These are phyloP conservation scores for Ichneumoninae sp. DNA, from an alignment of 2,888 invertebrate genomes.

Conservation along the genomic window DNA sequence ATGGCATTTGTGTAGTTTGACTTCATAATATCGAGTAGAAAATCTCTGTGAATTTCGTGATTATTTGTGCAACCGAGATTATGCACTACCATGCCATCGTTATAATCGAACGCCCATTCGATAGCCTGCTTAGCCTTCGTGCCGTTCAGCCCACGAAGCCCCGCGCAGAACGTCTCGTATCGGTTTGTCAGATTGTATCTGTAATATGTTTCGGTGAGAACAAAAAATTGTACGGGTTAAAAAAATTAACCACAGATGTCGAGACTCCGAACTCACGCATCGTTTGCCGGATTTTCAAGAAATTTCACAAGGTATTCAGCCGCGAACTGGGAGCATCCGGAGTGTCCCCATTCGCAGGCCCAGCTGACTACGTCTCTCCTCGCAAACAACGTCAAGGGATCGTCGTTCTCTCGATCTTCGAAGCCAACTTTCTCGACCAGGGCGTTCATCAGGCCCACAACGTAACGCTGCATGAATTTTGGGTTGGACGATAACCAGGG, in stretches of 20 bases:
- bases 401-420: conserved; percentile 72
- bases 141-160: conserved; percentile 75
- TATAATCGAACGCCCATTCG: conserved; percentile 10
- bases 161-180: conserved; percentile 84
- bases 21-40: conserved; percentile 3
- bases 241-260: neutral
- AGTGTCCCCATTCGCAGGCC: conserved; percentile 82
- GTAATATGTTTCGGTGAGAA: conserved; percentile 23
- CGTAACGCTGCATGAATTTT: conserved; percentile 71
- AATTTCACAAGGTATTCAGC: conserved; percentile 40
- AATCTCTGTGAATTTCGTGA: conserved; percentile 81
- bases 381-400: conserved; percentile 74
- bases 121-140: conserved; percentile 27
- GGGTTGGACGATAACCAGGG: no score
- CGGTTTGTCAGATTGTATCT: conserved; percentile 83
- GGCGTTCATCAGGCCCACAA: conserved; percentile 74
- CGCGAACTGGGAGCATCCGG: conserved; percentile 81
- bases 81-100: neutral
- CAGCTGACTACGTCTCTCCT: conserved; percentile 76
- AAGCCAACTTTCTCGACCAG: conserved; percentile 76
- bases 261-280: conserved; percentile 51
- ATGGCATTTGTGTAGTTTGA: conserved; percentile 1
- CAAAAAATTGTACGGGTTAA: conserved; percentile 70
- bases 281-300: conserved; percentile 46
- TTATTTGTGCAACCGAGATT: conserved; percentile 84